Base-by-base conservation (phyloP, 1,140 invertebrate genomes). In the Cataglyphis hispanica region DNA sequence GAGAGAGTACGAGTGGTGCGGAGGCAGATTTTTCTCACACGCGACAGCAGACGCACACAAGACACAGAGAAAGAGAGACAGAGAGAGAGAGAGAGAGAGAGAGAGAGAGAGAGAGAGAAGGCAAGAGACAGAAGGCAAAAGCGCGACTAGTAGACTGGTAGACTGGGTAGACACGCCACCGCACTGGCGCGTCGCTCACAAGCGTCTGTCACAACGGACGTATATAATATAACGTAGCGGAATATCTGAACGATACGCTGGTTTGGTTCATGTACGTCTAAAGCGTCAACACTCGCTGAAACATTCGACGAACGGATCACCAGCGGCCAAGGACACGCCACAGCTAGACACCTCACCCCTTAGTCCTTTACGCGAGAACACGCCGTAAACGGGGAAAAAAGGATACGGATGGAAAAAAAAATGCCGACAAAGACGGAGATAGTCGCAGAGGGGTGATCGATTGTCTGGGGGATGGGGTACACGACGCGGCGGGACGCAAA, bases 11-110 rank as follows among this genome's bases (percentile, higher is more conserved):
- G 75, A 74, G 19, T 25, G 5, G 60, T n/a, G 31, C 13, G 27
- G 27, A 84, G 64, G 70, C 61, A 85, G 86, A 90, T 85, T 87
- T 85, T 85, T 89, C 78, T 83, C 53, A 53, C 67, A 25, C 78
- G 34, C 27, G 27, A 75, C 31, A 66, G n/a, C 37, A 53, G 40
- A 37, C 27, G 46, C 37, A 25, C 78, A 31, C n/a, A n/a, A 56
- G 40, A 37, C 27, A 63, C n/a, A 27, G 16, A 31, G 46, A 77
- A 19, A 75, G 56, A 75, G 56, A 61, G 46, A 67, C 16, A 50
- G 11, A 84, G 56, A 27, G 53, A 85, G 61, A 70, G 34, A 74
- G 64, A 85, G 22, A 34, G 66, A 84, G 16, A 37, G 34, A 66
- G 22, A 46, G 11, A 46, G 40, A 60, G 31, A 31, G 31, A 3